Base-by-base conservation (phyloP, 2,888 invertebrate species). In the Amorpha juglandis region DNA sequence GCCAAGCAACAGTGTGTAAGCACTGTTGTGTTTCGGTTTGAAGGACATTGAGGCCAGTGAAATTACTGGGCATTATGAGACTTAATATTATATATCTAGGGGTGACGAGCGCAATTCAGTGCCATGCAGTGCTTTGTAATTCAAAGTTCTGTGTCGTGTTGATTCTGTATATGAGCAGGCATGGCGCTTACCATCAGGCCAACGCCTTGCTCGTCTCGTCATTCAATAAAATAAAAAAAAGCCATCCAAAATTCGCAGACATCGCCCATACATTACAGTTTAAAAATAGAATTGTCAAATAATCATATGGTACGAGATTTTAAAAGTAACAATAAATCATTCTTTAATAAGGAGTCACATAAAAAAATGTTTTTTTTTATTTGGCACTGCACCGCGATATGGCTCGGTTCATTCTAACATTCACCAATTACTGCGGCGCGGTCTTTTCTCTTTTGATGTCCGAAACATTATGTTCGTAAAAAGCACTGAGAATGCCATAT, bases 301-400 rank as follows among this genome's bases (percentile, higher is more conserved):
- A 72, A 78, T 74, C 77, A 78, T 74, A 72, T 72, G 80, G 79
- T 71, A 77, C 78, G 58, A 38, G 64, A 47, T 52, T 64, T 64
- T 55, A 83, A 84, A 81, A 80, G 75, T 69, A 78, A 74, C 78
- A 66, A 84, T 90, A 89, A 90, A 91, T 91, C 90, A 87, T 71
- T 79, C 79, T 75, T 81, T 89, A 91, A 90, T 87, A 89, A 88
- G 89, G 81, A 79, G 81, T 86, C 82, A 79, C 82, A 86, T 85
- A 85, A 86, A 89, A 38, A 86, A 85, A 81, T 78, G 80, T 83
- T 79, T 80, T 82, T 79, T 81, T 77, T 80, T 81, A 81, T 87
- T 90, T 90, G 89, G 88, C 90, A 86, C 79, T 80, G 84, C 72
- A 75, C 73, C 71, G 71, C 73, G 70, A 68, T 77, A 78, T 74